Percentiles rank a stretch among this genome's conserved stretches.
Evolutionary conservation across 2,888 invertebrate species (phyloP).

Genomic region (Lochmaea capreae): DNA sequence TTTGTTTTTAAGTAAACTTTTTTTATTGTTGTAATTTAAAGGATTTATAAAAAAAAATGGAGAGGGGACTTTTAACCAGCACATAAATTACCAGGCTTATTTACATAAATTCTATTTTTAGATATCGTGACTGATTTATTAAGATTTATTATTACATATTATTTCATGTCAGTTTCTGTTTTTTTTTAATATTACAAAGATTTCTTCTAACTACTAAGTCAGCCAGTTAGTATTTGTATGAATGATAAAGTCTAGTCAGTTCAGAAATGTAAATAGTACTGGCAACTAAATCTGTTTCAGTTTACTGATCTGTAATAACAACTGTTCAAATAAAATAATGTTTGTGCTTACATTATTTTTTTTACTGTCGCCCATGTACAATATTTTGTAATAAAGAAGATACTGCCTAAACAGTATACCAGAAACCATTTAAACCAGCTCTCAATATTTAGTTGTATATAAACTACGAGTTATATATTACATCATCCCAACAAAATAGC

Average conservation of each 20-base stretch:
- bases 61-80: too few species aligned
- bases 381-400: background rate
- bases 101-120: background rate
- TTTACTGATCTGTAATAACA: background rate
- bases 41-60: too few species aligned
- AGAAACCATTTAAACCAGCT: background rate
- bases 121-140: background rate
- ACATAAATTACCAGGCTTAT: background rate
- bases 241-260: background rate
- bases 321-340: too few species aligned
- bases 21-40: too few species aligned
- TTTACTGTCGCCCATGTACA: background rate
- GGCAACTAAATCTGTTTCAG: background rate
- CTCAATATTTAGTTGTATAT: background rate
- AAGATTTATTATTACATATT: background rate
- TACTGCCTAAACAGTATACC: background rate
- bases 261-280: background rate
- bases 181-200: too few species aligned
- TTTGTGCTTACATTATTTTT: background rate
- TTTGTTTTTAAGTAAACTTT: too few species aligned
- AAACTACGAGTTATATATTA: background rate
- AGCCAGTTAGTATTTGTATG: slow-evolving; percentile 6
- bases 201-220: background rate
- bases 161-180: too few species aligned
- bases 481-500: background rate